Conservation (phyloP, 2,888 invertebrate species). For the Microdon myrmicae region DNA sequence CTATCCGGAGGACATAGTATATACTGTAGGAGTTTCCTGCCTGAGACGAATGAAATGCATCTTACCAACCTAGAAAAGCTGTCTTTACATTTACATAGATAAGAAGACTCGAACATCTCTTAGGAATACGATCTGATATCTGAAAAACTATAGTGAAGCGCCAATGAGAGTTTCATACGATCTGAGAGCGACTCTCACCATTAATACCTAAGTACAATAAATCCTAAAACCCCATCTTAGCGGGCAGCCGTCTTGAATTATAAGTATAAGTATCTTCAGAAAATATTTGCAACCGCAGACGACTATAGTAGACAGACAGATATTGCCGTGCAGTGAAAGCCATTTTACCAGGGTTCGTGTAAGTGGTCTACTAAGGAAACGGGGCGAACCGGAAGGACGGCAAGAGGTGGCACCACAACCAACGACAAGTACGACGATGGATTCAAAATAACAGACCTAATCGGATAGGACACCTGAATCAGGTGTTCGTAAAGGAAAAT, state of each 20-base stretch:
- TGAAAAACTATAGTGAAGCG: conserved; percentile 31
- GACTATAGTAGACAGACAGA: conserved; percentile 15
- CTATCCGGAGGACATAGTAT: neutral
- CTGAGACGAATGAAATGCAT: neutral
- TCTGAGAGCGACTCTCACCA: no score
- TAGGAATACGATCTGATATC: no score
- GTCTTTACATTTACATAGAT: no score
- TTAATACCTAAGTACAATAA: no score
- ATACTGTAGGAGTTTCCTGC: neutral
- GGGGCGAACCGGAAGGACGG: conserved; percentile 5
- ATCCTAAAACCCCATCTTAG: conserved; percentile 28
- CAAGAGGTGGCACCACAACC: conserved; percentile 14
- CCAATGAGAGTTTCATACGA: conserved; percentile 23
- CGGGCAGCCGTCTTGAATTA: conserved; percentile 10
- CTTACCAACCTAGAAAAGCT: conserved; percentile 2
- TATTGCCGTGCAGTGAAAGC: neutral
- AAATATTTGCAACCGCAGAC: conserved; percentile 41
- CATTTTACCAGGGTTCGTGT: conserved; percentile 1
- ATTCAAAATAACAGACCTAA: conserved; percentile 48
- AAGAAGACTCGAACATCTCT: no score
- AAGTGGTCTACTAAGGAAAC: conserved; percentile 19
- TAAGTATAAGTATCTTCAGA: conserved; percentile 27
- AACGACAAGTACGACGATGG: conserved; percentile 15
- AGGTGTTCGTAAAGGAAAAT: conserved; percentile 54
- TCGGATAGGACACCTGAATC: conserved; percentile 51